phyloP scores from a whole-genome alignment of 2,888 invertebrate genomes.

The Itoplectis maculator region DNA sequence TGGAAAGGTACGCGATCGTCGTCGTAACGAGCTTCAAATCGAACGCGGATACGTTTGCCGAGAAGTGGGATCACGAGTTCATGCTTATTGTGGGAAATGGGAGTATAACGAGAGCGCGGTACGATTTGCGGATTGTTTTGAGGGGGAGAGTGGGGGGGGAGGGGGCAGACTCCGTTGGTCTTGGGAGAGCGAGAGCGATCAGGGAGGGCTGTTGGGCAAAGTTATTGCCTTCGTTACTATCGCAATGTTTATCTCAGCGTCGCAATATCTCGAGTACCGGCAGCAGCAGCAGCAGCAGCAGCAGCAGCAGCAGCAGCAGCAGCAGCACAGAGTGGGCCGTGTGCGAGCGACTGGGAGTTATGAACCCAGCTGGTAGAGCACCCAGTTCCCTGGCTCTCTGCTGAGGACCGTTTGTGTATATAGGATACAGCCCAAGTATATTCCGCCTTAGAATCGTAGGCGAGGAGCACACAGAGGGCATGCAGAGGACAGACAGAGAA shows the following conservation, averaged over 20 bases:
- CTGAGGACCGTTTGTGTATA: not conserved
- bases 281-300: not conserved
- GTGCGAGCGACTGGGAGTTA: slow-evolving; percentile 41
- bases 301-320: slow-evolving; percentile 1
- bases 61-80: slow-evolving; percentile 45
- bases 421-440: slow-evolving; percentile 24
- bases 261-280: slow-evolving; percentile 63
- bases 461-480: slow-evolving; percentile 19
- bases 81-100: slow-evolving; percentile 63
- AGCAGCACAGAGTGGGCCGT: not conserved
- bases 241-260: slow-evolving; percentile 68
- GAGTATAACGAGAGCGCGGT: slow-evolving; percentile 48
- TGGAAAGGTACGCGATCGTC: not conserved
- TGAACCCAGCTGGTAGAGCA: slow-evolving; percentile 49
- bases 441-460: slow-evolving; percentile 11
- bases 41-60: not conserved
- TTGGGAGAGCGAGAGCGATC: slow-evolving; percentile 6
- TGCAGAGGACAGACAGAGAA: too few species aligned
- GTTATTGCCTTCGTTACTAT: slow-evolving; percentile 69
- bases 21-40: slow-evolving; percentile 3
- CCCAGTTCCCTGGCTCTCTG: slow-evolving; percentile 6
- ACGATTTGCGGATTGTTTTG: slow-evolving; percentile 53
- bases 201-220: slow-evolving; percentile 56
- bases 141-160: not conserved
- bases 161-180: not conserved